phyloP scores from a whole-genome alignment of 2,797 vertebrate genomes.

The Gephyroberyx darwinii region DNA sequence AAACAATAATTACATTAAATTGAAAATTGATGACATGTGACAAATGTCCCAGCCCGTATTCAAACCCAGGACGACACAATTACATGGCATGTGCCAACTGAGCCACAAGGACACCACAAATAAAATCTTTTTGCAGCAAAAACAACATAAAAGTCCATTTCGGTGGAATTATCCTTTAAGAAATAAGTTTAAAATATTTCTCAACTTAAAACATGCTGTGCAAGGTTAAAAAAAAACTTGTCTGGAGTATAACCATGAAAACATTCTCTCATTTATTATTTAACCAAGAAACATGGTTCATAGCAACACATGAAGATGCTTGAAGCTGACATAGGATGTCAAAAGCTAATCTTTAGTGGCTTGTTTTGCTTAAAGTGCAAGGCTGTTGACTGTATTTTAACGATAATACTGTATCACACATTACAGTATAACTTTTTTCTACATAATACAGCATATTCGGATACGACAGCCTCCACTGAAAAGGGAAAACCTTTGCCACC shows the following conservation, averaged over 20 bases:
- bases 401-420: conserved; percentile 35
- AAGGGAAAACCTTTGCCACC: conserved; percentile 28
- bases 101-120: too few relatives aligned
- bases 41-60: too few relatives aligned
- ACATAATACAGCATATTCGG: too few relatives aligned
- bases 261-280: conserved; percentile 66
- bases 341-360: conserved; percentile 43
- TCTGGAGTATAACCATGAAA: conserved; percentile 55
- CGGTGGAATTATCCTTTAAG: not conserved
- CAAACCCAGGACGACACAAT: too few relatives aligned
- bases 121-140: too few relatives aligned
- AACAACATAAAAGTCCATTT: too few relatives aligned
- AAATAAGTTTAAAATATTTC: conserved; percentile 41
- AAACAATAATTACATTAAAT: too few relatives aligned
- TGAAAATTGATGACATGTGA: too few relatives aligned
- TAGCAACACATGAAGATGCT: conserved; percentile 25
- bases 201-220: conserved; percentile 6
- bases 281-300: conserved; percentile 37
- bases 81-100: too few relatives aligned
- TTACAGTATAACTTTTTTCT: too few relatives aligned
- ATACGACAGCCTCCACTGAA: too few relatives aligned
- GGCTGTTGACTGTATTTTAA: conserved; percentile 23
- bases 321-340: conserved; percentile 47
- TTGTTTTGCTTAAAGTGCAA: conserved; percentile 39
- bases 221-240: conserved; percentile 49